Conservation (phyloP, 2,888 invertebrate genomes). For the Chrysina gloriosa region DNA sequence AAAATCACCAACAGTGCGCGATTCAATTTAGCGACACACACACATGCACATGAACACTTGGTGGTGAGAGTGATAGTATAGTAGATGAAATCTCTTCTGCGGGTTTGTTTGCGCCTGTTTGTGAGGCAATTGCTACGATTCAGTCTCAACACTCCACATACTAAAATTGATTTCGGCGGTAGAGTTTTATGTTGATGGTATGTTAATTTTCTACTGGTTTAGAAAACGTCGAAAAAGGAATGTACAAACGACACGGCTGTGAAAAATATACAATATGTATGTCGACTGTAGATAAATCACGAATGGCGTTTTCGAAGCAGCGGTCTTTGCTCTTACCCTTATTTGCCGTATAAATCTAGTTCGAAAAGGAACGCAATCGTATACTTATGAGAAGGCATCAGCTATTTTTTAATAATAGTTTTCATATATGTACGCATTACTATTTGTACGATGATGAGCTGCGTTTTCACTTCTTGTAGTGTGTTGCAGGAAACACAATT, state of each 20-base stretch:
- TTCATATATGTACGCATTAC: no score
- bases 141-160: conserved; percentile 3
- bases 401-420: no score
- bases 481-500: no score
- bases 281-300: conserved; percentile 17
- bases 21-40: conserved; percentile 15
- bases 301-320: conserved; percentile 4
- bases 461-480: no score
- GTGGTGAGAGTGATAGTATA: not conserved
- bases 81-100: not conserved
- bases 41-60: not conserved
- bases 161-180: conserved; percentile 29
- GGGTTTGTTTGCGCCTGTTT: not conserved
- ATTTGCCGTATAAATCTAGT: conserved; percentile 7
- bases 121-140: conserved; percentile 16
- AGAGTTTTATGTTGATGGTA: conserved; percentile 38
- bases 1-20: conserved; percentile 3
- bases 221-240: conserved; percentile 16
- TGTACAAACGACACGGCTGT: not conserved
- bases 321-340: conserved; percentile 2
- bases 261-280: conserved; percentile 25
- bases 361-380: not conserved
- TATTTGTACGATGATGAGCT: no score
- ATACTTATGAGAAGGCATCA: not conserved
- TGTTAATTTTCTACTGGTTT: conserved; percentile 31